phyloP scores from a whole-genome alignment of 2,113 vertebrate species.

The Bettongia penicillata region DNA sequence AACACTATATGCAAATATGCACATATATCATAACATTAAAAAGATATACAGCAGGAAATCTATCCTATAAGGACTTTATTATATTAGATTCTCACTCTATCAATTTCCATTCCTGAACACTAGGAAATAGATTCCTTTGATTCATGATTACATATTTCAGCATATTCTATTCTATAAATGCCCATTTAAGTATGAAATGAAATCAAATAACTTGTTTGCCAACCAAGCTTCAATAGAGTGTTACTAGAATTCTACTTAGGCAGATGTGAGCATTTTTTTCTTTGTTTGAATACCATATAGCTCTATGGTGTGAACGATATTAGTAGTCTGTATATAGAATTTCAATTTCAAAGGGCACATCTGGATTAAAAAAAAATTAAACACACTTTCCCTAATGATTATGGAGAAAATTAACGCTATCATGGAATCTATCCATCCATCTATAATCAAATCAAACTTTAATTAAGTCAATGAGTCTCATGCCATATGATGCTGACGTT shows the following conservation, averaged over 20 bases:
- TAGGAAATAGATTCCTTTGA: background rate
- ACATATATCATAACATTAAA: background rate
- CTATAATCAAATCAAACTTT: background rate
- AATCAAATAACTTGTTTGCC: background rate
- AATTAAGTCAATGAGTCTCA: background rate
- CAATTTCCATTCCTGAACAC: background rate
- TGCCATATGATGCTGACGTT: background rate
- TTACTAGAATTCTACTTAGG: background rate
- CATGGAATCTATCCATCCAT: background rate
- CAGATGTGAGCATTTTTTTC: background rate
- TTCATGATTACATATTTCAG: background rate
- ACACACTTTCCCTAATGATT: background rate
- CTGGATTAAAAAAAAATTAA: background rate
- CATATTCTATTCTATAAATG: background rate
- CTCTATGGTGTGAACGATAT: background rate
- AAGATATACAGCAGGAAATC: background rate
- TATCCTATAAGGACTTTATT: background rate
- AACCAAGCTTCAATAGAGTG: background rate
- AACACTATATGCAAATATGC: background rate
- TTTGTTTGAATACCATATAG: background rate
- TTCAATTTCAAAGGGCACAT: background rate
- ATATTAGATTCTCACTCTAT: background rate
- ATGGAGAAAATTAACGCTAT: background rate
- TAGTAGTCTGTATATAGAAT: background rate
- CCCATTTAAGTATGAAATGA: background rate